These are phyloP conservation scores for Scaptomyza tumidula DNA, from an alignment of 2,888 invertebrate genomes.

Conservation along the genomic window DNA sequence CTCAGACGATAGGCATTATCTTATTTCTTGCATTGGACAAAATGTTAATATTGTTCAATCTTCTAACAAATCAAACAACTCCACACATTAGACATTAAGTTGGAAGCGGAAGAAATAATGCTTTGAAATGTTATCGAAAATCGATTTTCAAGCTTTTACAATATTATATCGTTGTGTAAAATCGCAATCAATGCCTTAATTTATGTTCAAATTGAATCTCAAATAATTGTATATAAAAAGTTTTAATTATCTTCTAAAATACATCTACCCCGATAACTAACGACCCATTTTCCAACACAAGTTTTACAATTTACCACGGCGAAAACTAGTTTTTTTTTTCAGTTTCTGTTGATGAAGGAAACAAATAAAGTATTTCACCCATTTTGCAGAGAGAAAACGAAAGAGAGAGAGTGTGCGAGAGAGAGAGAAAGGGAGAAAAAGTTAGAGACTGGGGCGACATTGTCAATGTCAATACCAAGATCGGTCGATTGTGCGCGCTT, in stretches of 20 bases:
- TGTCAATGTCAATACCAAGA: conserved; percentile 73
- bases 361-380: conserved; percentile 12
- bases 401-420: background rate
- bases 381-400: background rate
- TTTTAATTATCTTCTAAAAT: too few relatives aligned
- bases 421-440: background rate
- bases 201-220: too few relatives aligned
- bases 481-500: conserved; percentile 30
- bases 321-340: conserved; percentile 21
- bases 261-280: background rate
- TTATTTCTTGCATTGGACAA: conserved; percentile 22
- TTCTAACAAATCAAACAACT: background rate
- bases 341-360: background rate
- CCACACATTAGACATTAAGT: background rate
- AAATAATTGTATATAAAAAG: too few relatives aligned
- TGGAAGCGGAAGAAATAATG: too few relatives aligned
- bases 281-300: background rate
- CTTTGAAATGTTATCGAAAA: too few relatives aligned
- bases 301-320: background rate
- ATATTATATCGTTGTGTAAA: too few relatives aligned
- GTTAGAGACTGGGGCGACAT: conserved; percentile 46
- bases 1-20: conserved; percentile 39
- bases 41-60: conserved; percentile 19
- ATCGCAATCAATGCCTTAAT: too few relatives aligned
- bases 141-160: too few relatives aligned